Evolutionary conservation across 2,888 invertebrate species (phyloP).

Genomic region (Nephrotoma flavescens): DNA sequence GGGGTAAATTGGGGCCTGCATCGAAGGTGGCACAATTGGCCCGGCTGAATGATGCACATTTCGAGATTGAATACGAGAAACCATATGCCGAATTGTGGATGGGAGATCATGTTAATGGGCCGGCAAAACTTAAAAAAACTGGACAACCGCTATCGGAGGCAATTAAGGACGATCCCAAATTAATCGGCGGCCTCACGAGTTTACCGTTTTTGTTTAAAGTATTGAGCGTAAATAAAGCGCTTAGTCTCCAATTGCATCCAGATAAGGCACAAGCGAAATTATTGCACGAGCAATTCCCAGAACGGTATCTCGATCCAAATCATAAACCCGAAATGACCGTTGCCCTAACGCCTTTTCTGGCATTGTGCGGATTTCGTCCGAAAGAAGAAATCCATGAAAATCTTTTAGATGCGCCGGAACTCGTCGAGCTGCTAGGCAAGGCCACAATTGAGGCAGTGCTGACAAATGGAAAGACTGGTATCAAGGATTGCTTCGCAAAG

Average conservation of each 20-base stretch:
- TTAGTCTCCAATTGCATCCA: constrained; percentile 96
- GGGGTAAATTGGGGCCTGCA: constrained; percentile 70
- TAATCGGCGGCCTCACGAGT: constrained; percentile 49
- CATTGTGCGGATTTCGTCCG: constrained; percentile 86
- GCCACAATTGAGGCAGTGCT: constrained; percentile 37
- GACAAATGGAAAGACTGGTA: constrained; percentile 26
- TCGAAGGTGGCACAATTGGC: constrained; percentile 68
- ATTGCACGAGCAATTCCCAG: constrained; percentile 59
- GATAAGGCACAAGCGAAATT: constrained; percentile 75
- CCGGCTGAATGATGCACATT: constrained; percentile 41
- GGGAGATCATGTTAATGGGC: constrained; percentile 90
- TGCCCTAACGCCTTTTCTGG: constrained; percentile 84
- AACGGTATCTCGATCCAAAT: constrained; percentile 88
- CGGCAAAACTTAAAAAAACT: constrained; percentile 51
- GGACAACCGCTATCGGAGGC: constrained; percentile 37
- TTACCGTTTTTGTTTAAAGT: constrained; percentile 92
- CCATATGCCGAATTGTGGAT: constrained; percentile 95
- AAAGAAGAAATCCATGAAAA: constrained; percentile 48
- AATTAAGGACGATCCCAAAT: constrained; percentile 39
- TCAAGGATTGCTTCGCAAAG: constrained; percentile 55
- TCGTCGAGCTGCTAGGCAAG: constrained; percentile 46
- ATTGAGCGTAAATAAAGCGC: constrained; percentile 76
- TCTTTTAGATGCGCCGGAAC: constrained; percentile 29
- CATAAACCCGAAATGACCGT: constrained; percentile 97
- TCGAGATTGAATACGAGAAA: constrained; percentile 41